phyloP scores from a whole-genome alignment of 2,888 invertebrate species.

The Andrena dorsata region DNA sequence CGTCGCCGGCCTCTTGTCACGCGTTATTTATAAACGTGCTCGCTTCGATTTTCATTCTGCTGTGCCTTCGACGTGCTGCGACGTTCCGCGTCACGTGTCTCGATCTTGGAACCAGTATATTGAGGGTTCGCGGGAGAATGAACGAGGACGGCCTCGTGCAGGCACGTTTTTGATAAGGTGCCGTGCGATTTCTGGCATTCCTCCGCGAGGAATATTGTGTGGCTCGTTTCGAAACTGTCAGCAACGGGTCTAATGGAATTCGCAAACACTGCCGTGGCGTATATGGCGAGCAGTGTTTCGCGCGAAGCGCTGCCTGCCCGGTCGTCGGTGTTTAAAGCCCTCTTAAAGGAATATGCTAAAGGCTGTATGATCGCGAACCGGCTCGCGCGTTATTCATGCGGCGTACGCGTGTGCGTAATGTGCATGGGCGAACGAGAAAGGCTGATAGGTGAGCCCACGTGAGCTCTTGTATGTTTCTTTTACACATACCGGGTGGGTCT shows the following conservation, averaged over 20 bases:
- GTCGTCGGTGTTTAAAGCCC: constrained; percentile 62
- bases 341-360: constrained; percentile 63
- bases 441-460: constrained; percentile 72
- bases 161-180: too few relatives aligned
- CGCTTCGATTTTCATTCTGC: constrained; percentile 1
- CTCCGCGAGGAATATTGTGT: neutral
- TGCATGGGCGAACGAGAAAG: constrained; percentile 74
- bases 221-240: constrained; percentile 24
- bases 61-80: neutral
- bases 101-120: neutral
- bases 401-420: constrained; percentile 71
- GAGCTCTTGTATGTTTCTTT: constrained; percentile 53
- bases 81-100: neutral
- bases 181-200: neutral
- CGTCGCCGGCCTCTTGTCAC: constrained; percentile 16
- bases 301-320: constrained; percentile 50
- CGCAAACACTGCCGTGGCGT: constrained; percentile 33
- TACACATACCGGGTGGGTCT: constrained; percentile 67
- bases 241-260: constrained; percentile 45
- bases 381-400: constrained; percentile 67
- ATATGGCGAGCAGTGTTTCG: constrained; percentile 44
- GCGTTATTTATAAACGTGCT: constrained; percentile 14
- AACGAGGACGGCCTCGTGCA: too few relatives aligned
- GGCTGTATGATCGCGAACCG: constrained; percentile 52
- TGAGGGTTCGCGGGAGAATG: neutral